Evolutionary conservation across 2,113 vertebrate genomes (phyloP).

Genomic region (Synodontis membranacea): DNA sequence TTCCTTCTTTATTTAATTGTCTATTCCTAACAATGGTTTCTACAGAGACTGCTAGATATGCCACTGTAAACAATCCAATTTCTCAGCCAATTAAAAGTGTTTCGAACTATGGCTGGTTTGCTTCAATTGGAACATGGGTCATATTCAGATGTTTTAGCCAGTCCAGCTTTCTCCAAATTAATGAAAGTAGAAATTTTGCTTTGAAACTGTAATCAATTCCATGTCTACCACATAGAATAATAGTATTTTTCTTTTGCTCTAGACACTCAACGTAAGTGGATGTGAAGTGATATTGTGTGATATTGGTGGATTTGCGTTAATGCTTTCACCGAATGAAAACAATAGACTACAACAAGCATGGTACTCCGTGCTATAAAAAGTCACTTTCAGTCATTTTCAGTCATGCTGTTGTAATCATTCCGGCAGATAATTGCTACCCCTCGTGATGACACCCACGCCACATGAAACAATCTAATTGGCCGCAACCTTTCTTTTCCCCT

Average conservation of each 20-base stretch:
- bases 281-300: neutral
- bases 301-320: neutral
- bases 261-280: neutral
- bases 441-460: neutral
- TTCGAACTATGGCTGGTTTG: neutral
- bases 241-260: neutral
- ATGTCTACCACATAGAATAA: neutral
- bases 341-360: neutral
- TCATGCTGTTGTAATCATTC: slow-evolving; percentile 33
- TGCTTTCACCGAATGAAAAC: neutral
- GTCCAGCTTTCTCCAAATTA: neutral
- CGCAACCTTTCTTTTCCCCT: neutral
- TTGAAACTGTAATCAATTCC: neutral
- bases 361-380: neutral
- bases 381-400: slow-evolving; percentile 5
- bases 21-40: no score
- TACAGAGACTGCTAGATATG: no score
- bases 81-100: no score
- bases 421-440: slow-evolving; percentile 3
- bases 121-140: no score
- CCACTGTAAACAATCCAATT: no score
- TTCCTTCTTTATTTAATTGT: no score
- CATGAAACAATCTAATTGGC: slow-evolving; percentile 17
- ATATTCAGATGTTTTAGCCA: no score
- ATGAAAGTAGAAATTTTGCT: neutral